Evolutionary conservation across 2,113 vertebrate species (phyloP).

Genomic region (Dasyprocta punctata): DNA sequence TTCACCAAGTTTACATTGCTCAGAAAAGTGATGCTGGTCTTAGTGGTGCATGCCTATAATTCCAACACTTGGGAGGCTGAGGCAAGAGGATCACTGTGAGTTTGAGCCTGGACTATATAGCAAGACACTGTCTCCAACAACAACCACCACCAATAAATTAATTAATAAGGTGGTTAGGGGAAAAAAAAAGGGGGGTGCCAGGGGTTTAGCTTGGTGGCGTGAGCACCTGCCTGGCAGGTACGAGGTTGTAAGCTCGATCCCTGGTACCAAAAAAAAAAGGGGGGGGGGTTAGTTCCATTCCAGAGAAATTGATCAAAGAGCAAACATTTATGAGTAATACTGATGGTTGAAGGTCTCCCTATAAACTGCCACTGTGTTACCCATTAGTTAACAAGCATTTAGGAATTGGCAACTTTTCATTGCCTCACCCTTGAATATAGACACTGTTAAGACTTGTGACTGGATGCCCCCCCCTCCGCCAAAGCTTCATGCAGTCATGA

Average conservation of each 20-base stretch:
- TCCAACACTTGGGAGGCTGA: background rate
- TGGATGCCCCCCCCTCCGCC: no score
- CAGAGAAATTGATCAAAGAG: background rate
- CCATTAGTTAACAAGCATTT: background rate
- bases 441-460: background rate
- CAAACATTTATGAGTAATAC: background rate
- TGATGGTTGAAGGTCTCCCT: background rate
- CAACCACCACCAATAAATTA: no score
- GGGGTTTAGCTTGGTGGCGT: no score
- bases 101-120: background rate
- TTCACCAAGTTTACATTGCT: no score
- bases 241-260: no score
- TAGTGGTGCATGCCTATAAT: background rate
- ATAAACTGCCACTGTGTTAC: background rate
- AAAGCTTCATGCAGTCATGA: background rate
- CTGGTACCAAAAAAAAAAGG: no score
- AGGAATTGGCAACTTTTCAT: background rate
- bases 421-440: background rate
- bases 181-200: no score
- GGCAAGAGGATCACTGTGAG: background rate
- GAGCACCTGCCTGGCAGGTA: no score
- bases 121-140: background rate
- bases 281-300: background rate
- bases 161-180: background rate
- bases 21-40: no score